Conservation (phyloP, 2,888 invertebrate species). For the Eristalis pertinax region DNA sequence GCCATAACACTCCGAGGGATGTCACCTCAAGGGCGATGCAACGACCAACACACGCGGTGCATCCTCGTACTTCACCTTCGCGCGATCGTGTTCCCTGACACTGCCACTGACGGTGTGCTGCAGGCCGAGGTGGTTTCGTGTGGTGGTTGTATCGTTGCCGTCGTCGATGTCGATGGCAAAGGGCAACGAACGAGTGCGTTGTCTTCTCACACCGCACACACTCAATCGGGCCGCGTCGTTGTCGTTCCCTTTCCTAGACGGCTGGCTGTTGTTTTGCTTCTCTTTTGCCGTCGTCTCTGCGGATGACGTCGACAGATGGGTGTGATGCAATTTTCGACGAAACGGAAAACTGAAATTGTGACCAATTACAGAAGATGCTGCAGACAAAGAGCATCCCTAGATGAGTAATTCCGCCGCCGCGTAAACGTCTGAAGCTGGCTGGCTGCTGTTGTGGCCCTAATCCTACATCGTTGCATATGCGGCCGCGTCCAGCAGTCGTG, state of each 20-base stretch:
- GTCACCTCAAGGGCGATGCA: conserved; percentile 49
- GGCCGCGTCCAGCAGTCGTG: conserved; percentile 14
- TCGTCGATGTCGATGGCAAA: conserved; percentile 3
- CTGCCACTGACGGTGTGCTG: neutral
- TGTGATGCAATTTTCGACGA: conserved; percentile 36
- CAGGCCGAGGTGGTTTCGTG: neutral
- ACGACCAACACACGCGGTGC: neutral
- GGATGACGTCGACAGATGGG: neutral
- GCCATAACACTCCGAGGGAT: conserved; percentile 7
- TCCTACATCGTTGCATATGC: conserved; percentile 30
- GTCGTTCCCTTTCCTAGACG: neutral
- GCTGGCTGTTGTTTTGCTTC: neutral
- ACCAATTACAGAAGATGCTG: conserved; percentile 31
- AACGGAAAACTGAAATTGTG: conserved; percentile 10
- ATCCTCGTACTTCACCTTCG: conserved; percentile 36
- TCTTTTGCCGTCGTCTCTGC: neutral
- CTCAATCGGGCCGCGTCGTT: neutral
- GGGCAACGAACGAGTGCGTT: conserved; percentile 38
- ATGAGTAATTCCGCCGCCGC: conserved; percentile 42
- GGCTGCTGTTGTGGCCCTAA: conserved; percentile 30
- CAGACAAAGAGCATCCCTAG: neutral
- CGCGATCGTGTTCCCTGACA: conserved; percentile 2
- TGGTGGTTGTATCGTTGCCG: neutral
- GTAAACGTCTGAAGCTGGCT: conserved; percentile 13
- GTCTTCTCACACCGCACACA: conserved; percentile 9